These are phyloP conservation scores for Semaprochilodus insignis DNA, from an alignment of 2,797 vertebrate genomes.

Conservation along the genomic window DNA sequence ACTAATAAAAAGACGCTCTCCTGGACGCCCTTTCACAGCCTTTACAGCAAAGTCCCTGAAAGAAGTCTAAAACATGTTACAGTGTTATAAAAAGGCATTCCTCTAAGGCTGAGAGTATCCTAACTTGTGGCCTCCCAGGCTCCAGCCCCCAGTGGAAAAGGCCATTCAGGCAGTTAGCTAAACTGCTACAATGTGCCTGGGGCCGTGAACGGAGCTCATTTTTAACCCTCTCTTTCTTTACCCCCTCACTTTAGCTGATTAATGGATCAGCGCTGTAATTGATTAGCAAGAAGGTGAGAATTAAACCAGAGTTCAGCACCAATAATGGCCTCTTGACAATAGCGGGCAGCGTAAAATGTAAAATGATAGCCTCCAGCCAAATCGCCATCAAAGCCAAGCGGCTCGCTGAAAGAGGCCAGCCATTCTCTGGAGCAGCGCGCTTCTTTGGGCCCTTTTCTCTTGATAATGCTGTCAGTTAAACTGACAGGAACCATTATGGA, in stretches of 20 bases:
- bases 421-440: constrained; percentile 73
- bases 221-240: constrained; percentile 88
- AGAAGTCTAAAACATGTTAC: neutral
- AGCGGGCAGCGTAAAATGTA: constrained; percentile 90
- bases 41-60: neutral
- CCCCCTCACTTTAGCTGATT: constrained; percentile 92
- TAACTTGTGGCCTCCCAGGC: constrained; percentile 34
- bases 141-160: constrained; percentile 1
- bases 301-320: constrained; percentile 90
- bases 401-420: constrained; percentile 75
- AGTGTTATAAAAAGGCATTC: neutral
- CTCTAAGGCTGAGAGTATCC: constrained; percentile 4
- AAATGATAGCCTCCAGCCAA: constrained; percentile 91
- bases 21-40: neutral
- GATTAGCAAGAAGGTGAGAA: constrained; percentile 95
- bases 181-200: constrained; percentile 10
- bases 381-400: constrained; percentile 91
- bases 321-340: constrained; percentile 89
- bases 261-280: constrained; percentile 97
- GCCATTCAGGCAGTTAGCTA: constrained; percentile 44
- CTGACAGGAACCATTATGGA: constrained; percentile 89
- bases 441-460: constrained; percentile 76
- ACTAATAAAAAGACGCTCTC: neutral
- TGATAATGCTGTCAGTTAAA: constrained; percentile 90
- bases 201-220: constrained; percentile 74